Evolutionary conservation across 92 coral and sea anemone genomes (phyloP).

Genomic region (Micromussa lordhowensis): DNA sequence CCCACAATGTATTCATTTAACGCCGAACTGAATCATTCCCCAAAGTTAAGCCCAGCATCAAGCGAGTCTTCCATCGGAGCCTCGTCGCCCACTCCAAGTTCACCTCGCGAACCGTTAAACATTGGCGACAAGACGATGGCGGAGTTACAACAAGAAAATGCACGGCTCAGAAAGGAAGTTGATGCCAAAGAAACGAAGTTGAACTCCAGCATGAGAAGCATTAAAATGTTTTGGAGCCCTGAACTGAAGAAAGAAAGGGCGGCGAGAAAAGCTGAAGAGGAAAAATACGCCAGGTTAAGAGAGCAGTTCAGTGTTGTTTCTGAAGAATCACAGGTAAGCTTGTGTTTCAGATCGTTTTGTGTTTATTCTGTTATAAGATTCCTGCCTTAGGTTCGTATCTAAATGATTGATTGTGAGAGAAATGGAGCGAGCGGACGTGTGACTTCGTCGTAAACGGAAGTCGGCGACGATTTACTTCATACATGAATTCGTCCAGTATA

Average conservation of each 20-base stretch:
- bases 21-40: constrained; percentile 55
- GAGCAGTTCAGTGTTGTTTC: constrained; percentile 91
- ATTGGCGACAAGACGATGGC: constrained; percentile 62
- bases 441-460: constrained; percentile 8
- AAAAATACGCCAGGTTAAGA: constrained; percentile 77
- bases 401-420: neutral
- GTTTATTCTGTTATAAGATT: neutral
- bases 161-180: constrained; percentile 86
- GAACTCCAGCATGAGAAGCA: constrained; percentile 97
- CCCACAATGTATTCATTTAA: constrained; percentile 58
- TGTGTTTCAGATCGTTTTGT: neutral
- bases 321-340: constrained; percentile 90
- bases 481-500: neutral
- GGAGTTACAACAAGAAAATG: constrained; percentile 88
- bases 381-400: neutral
- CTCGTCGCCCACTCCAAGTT: constrained; percentile 25
- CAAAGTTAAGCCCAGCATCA: constrained; percentile 58
- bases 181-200: constrained; percentile 96
- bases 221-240: constrained; percentile 99
- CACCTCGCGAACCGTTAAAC: neutral
- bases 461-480: neutral
- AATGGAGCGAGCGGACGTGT: neutral
- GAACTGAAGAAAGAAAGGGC: constrained; percentile 98
- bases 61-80: constrained; percentile 47
- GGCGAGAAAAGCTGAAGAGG: constrained; percentile 89